These are phyloP conservation scores for Bothrops jararaca DNA, from an alignment of 2,113 vertebrate species.

Conservation along the genomic window DNA sequence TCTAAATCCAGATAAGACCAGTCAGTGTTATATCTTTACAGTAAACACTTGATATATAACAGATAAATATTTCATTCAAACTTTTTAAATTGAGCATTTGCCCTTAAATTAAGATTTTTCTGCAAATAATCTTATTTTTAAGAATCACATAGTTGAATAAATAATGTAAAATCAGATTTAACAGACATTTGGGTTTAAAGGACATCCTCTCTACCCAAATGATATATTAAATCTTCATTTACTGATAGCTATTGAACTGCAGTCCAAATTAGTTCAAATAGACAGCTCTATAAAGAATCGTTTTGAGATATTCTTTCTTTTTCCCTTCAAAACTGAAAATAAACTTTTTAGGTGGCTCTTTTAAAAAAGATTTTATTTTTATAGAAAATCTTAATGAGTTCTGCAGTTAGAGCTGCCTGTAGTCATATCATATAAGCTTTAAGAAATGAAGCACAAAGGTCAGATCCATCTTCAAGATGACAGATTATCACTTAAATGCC, in stretches of 20 bases:
- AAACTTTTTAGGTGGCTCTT: constrained; percentile 48
- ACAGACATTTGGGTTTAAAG: neutral
- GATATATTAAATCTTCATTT: neutral
- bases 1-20: neutral
- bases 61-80: neutral
- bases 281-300: neutral
- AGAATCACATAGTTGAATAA: neutral
- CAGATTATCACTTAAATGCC: constrained; percentile 74
- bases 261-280: neutral
- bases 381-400: constrained; percentile 58
- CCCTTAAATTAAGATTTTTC: neutral
- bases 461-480: constrained; percentile 75
- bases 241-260: neutral
- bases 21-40: neutral
- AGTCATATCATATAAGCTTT: constrained; percentile 61
- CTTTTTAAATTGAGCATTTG: neutral
- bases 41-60: neutral
- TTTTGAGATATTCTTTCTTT: neutral
- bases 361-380: constrained; percentile 54
- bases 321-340: constrained; percentile 17
- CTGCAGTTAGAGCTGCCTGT: constrained; percentile 63
- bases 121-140: neutral
- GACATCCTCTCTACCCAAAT: neutral
- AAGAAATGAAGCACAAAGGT: constrained; percentile 69
- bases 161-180: neutral